Percentiles rank a stretch among this genome's conserved stretches.
Evolutionary conservation across 2,797 vertebrate genomes (phyloP).

Genomic region (Acanthurus tractus): DNA sequence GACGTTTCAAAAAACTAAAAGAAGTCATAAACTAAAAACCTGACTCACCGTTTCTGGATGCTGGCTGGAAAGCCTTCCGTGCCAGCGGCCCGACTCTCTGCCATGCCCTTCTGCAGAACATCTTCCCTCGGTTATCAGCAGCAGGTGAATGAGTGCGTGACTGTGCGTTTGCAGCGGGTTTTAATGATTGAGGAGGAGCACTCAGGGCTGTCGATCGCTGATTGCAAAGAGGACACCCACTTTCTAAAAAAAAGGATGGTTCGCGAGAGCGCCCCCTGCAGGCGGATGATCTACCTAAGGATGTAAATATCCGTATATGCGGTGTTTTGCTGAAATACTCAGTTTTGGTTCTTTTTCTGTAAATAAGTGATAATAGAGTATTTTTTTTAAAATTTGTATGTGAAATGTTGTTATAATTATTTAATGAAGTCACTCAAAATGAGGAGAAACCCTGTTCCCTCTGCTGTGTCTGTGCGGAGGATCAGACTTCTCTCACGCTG

Average conservation of each 20-base stretch:
- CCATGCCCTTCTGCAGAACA: slow-evolving; percentile 83
- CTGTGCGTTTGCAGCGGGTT: slow-evolving; percentile 28
- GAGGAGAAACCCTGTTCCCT: not conserved
- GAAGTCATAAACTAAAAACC: not conserved
- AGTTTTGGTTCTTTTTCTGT: too few relatives aligned
- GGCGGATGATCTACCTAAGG: not conserved
- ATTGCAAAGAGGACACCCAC: slow-evolving; percentile 10
- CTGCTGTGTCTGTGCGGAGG: slow-evolving; percentile 20
- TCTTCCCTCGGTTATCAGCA: slow-evolving; percentile 39
- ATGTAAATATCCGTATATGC: too few relatives aligned
- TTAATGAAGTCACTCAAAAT: not conserved
- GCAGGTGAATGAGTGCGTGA: slow-evolving; percentile 5
- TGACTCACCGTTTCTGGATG: slow-evolving; percentile 68
- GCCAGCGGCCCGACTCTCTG: slow-evolving; percentile 81
- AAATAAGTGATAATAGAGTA: too few relatives aligned
- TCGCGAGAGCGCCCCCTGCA: slow-evolving; percentile 33
- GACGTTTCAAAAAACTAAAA: not conserved
- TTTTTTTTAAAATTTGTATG: too few relatives aligned
- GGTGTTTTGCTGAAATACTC: too few relatives aligned
- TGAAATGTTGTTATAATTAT: too few relatives aligned
- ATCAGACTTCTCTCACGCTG: slow-evolving; percentile 35
- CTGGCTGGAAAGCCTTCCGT: slow-evolving; percentile 60
- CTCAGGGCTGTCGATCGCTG: slow-evolving; percentile 18
- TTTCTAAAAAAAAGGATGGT: too few relatives aligned
- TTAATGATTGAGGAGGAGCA: slow-evolving; percentile 5